Conservation (phyloP, 2,888 invertebrate species). For the Tribolium freemani region DNA sequence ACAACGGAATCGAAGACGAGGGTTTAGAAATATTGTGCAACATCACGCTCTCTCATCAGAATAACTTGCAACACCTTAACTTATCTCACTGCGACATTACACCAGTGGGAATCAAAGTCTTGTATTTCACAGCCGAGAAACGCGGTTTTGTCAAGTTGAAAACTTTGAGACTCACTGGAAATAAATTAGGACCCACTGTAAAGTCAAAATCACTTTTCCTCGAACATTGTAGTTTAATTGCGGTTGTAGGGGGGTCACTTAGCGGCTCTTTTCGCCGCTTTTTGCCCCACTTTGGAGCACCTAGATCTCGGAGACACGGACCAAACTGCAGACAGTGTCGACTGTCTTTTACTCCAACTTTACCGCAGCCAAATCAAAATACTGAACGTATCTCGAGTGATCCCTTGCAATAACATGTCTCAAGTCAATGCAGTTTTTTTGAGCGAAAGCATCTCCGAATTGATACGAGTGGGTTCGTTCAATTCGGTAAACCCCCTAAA, state of each 20-base stretch:
- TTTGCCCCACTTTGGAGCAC: slow-evolving; percentile 68
- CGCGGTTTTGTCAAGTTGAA: slow-evolving; percentile 66
- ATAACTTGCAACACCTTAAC: slow-evolving; percentile 71
- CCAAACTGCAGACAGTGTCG: slow-evolving; percentile 72
- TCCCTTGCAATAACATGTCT: slow-evolving; percentile 56
- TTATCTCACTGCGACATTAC: slow-evolving; percentile 72
- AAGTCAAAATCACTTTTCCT: not conserved
- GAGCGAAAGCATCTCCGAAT: slow-evolving; percentile 58
- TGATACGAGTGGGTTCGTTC: slow-evolving; percentile 56
- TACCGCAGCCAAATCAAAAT: slow-evolving; percentile 62
- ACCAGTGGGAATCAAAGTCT: slow-evolving; percentile 62
- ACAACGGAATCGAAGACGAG: slow-evolving; percentile 72
- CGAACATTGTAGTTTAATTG: not conserved
- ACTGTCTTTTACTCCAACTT: slow-evolving; percentile 70
- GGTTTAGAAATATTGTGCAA: slow-evolving; percentile 69
- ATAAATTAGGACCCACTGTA: slow-evolving; percentile 71
- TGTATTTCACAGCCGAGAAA: slow-evolving; percentile 46
- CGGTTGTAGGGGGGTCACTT: slow-evolving; percentile 68
- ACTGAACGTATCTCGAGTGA: slow-evolving; percentile 67
- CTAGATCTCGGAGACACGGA: slow-evolving; percentile 74
- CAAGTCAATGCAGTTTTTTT: slow-evolving; percentile 58
- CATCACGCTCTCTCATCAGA: slow-evolving; percentile 67
- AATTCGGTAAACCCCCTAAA: slow-evolving; percentile 52
- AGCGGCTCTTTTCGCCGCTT: slow-evolving; percentile 69
- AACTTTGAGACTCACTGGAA: slow-evolving; percentile 73